A percentile compares a stretch with the other conserved stretches of the same genome.
phyloP scores from a whole-genome alignment of 2,113 vertebrate species.

The Oenanthe oenanthe region DNA sequence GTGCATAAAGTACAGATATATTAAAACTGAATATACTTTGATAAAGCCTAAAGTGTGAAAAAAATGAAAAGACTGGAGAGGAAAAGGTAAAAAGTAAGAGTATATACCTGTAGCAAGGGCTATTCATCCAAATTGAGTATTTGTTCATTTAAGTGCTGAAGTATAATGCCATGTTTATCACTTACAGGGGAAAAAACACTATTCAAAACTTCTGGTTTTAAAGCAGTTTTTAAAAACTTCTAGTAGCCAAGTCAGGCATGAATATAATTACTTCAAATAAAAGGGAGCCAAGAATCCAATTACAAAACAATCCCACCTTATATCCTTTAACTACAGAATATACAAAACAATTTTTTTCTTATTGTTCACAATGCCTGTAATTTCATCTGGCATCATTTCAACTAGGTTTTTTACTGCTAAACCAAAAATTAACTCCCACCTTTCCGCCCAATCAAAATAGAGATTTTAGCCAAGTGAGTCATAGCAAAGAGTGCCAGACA shows the following conservation, averaged over 20 bases:
- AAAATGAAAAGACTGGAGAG: not conserved
- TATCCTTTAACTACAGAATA: not conserved
- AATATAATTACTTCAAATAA: not conserved
- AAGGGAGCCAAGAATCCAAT: not conserved
- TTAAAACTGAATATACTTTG: slow-evolving; percentile 31
- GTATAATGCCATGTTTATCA: not conserved
- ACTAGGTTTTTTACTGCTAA: slow-evolving; percentile 27
- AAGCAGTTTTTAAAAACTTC: not conserved
- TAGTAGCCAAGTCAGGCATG: not conserved
- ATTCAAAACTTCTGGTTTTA: not conserved
- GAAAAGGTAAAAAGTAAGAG: not conserved
- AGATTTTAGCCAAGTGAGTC: slow-evolving; percentile 26
- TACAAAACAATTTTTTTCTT: not conserved
- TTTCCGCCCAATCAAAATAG: not conserved
- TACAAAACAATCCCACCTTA: not conserved
- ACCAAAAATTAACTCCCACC: slow-evolving; percentile 26
- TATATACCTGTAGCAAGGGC: not conserved
- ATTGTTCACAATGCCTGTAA: slow-evolving; percentile 22
- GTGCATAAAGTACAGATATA: not conserved
- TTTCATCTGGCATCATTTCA: not conserved
- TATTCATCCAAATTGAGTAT: not conserved
- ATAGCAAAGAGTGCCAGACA: slow-evolving; percentile 2
- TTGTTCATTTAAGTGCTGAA: not conserved
- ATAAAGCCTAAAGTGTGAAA: slow-evolving; percentile 35
- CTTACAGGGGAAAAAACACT: not conserved